Conservation (phyloP, 1,140 invertebrate species). For the Drosophila subobscura region DNA sequence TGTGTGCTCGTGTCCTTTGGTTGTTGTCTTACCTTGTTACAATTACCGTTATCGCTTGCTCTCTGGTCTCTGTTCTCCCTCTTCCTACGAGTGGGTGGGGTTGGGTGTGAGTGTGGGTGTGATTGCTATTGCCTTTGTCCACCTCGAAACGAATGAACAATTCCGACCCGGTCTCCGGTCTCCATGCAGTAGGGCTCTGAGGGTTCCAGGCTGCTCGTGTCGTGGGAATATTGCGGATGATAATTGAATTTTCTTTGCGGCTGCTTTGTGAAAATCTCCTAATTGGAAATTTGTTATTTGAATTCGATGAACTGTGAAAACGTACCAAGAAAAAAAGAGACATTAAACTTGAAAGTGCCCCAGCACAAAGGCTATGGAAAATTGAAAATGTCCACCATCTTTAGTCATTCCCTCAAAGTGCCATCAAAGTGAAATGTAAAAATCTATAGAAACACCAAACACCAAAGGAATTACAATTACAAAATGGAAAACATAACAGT, state of each 20-base stretch:
- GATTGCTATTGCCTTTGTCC: slow-evolving; percentile 70
- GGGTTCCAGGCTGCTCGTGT: slow-evolving; percentile 7
- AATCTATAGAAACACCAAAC: background rate
- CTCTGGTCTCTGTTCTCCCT: background rate
- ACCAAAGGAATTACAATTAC: slow-evolving; percentile 24
- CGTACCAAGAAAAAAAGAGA: slow-evolving; percentile 10
- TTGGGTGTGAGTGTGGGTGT: slow-evolving; percentile 17
- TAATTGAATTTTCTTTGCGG: slow-evolving; percentile 64
- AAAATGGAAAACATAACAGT: slow-evolving; percentile 49
- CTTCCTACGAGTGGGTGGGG: background rate
- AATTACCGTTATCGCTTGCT: slow-evolving; percentile 59
- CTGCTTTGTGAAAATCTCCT: slow-evolving; percentile 58
- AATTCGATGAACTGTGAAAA: slow-evolving; percentile 61
- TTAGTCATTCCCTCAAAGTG: slow-evolving; percentile 1
- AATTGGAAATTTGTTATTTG: slow-evolving; percentile 78
- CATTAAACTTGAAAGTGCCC: background rate
- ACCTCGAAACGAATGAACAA: slow-evolving; percentile 26
- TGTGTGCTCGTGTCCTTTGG: slow-evolving; percentile 13
- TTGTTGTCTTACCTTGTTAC: slow-evolving; percentile 72
- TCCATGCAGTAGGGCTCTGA: slow-evolving; percentile 21
- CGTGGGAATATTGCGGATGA: slow-evolving; percentile 57
- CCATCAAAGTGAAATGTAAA: slow-evolving; percentile 55
- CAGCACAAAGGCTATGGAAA: slow-evolving; percentile 10
- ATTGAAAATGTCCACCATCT: slow-evolving; percentile 35
- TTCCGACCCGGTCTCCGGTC: slow-evolving; percentile 22